Percentiles rank a stretch among this genome's conserved stretches.
Evolutionary conservation across 2,888 invertebrate species (phyloP).

Genomic region (Leptodirus hochenwartii): DNA sequence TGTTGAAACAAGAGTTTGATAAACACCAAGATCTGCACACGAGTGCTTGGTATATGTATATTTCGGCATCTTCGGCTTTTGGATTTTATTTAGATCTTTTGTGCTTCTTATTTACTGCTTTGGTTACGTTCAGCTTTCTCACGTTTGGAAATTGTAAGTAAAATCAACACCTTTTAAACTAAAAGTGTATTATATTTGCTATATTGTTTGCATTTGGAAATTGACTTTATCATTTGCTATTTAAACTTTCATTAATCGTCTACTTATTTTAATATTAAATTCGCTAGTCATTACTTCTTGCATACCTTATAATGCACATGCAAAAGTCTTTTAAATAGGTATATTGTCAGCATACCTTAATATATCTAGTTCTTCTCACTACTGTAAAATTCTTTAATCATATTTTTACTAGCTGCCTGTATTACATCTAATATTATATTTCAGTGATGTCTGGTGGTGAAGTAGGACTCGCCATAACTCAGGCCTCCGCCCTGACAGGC

Average conservation of each 20-base stretch:
- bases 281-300: no score
- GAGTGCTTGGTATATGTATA: slow-evolving; percentile 48
- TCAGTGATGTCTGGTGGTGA: slow-evolving; percentile 30
- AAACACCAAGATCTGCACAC: slow-evolving; percentile 43
- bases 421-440: no score
- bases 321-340: no score
- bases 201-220: no score
- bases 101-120: slow-evolving; percentile 40
- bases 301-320: no score
- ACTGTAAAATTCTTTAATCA: neutral
- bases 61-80: slow-evolving; percentile 42
- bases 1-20: slow-evolving; percentile 36
- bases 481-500: slow-evolving; percentile 38
- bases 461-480: slow-evolving; percentile 47
- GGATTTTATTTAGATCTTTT: slow-evolving; percentile 46
- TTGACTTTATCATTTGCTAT: no score
- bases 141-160: slow-evolving; percentile 25
- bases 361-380: no score
- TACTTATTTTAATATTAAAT: no score
- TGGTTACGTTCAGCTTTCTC: slow-evolving; percentile 48
- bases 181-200: no score
- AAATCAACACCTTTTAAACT: no score
- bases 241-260: no score
- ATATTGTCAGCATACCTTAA: no score
- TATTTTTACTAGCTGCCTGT: slow-evolving; percentile 2